Base-by-base conservation (phyloP, 2,888 invertebrate species). In the Chrysolina oricalcia region DNA sequence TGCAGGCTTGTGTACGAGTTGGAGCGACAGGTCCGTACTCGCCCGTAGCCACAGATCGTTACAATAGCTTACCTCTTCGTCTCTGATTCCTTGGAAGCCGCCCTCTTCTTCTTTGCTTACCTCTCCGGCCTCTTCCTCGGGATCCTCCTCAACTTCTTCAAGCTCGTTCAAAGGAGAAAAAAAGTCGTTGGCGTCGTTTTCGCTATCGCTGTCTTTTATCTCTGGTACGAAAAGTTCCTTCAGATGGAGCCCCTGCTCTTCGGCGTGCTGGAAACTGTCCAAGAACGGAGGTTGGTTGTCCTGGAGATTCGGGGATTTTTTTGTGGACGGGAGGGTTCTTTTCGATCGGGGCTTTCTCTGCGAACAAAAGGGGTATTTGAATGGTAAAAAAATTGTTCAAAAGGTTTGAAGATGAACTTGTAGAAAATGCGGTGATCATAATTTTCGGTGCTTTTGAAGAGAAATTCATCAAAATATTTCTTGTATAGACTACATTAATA, bases 191-290 rank as follows among this genome's bases (percentile, higher is more conserved):
- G 68, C 70, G 64, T 75, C 73, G 46, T 70, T 76, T 43, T 74
- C 74, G 76, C 80, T 59, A 70, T 79, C 21, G 64, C 23, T 71
- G 70, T 78, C 78, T 72, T 46, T 70, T 70, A 69, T 72, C 43
- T 74, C 70, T 0, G 69, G 27, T 11, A 70, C 50, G 48, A 64
- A 77, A 27, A 79, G 27, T 40, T 79, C 77, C 35, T 74, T 74
- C 21, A 79, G 50, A 53, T 62, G 50, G 15, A 76, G 43, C 21
- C 72, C 74, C 65, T 72, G 69, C 11, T 77, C 73, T 35, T 76
- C 76, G 2, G 19, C 27, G 27, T 17, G 59, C 8, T 23, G 9
- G 19, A 17, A 40, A 15, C 10, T 53, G 40, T 53, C 43, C 41
- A 35, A 35, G 59, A 35, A 21, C 13, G 17, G n/a, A 17, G 40